Conservation (phyloP, 1,140 invertebrate species). For the Druon quercuslanigerum region DNA sequence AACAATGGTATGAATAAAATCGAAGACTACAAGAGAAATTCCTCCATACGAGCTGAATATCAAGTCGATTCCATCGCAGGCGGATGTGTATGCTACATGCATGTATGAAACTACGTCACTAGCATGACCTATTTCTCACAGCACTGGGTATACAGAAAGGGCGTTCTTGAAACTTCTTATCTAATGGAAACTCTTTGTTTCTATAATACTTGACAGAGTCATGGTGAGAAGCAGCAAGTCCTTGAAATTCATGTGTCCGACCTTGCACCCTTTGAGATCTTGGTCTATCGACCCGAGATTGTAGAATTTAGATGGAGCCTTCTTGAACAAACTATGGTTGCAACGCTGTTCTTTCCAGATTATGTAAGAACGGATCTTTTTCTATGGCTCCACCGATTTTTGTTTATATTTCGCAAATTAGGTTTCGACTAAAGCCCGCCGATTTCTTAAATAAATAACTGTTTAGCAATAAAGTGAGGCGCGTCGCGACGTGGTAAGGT, state of each 20-base stretch:
- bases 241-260: background rate
- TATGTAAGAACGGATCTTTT: no score
- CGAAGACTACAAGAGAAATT: no score
- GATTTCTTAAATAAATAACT: no score
- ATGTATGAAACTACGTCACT: background rate
- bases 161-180: conserved; percentile 25
- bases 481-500: conserved; percentile 22
- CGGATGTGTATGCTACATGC: background rate
- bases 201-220: background rate
- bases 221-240: background rate
- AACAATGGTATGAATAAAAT: no score
- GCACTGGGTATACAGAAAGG: conserved; percentile 11
- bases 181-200: conserved; percentile 25
- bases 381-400: no score
- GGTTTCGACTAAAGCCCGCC: no score
- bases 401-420: no score
- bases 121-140: conserved; percentile 18
- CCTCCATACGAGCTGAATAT: no score
- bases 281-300: background rate
- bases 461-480: conserved; percentile 14
- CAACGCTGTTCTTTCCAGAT: no score
- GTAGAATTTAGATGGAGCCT: no score
- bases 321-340: no score
- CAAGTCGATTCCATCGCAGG: no score
- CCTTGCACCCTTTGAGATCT: background rate